Base-by-base conservation (phyloP, 2,797 vertebrate species). In the Lepilemur septentrionalis region DNA sequence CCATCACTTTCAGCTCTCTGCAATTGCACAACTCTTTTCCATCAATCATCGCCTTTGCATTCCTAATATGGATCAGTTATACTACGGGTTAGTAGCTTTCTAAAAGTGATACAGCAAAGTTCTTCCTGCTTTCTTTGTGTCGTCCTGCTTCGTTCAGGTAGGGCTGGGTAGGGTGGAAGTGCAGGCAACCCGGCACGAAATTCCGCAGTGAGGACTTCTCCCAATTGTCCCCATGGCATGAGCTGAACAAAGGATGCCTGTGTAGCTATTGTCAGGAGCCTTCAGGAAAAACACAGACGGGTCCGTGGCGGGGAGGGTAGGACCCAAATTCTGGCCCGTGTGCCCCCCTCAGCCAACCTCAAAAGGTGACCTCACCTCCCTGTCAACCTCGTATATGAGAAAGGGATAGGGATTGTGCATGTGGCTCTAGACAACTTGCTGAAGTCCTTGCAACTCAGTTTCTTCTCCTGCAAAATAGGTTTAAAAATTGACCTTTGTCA, bases 201-300 rank as follows among this genome's bases (percentile, higher is more conserved):
- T 79, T 61, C 38, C 83, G 4, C 0, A 2, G 5, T 2, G 11
- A 38, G 59, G 20, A 9, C 4, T 75, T 43, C 81, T 67, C 59
- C 38, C 48, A n/a, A 1, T 70, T 18, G 12, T 17, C 15, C 15
- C 30, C 12, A 12, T 0, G 5, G 5, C 1, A 1, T 8, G 22
- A 81, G 11, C 28, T 78, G 23, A 23, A 48, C 5, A 1, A 8
- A 12, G 1, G n/a, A 43, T 7, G 4, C n/a, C 50, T 76, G 2
- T 23, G 69, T 13, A 15, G 35, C 23, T 67, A 3, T 50, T 30
- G 38, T 43, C 79, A 43, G 41, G 61, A 5, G 13, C 30, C 63
- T 73, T 59, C 28, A 17, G 59, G 41, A 15, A 73, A 72, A 88
- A 78, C 46, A 88, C 15, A 41, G 30, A 78, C 4, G 30, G 30